These are phyloP conservation scores for Sebastiscus tertius DNA, from an alignment of 2,797 vertebrate genomes.

Conservation along the genomic window DNA sequence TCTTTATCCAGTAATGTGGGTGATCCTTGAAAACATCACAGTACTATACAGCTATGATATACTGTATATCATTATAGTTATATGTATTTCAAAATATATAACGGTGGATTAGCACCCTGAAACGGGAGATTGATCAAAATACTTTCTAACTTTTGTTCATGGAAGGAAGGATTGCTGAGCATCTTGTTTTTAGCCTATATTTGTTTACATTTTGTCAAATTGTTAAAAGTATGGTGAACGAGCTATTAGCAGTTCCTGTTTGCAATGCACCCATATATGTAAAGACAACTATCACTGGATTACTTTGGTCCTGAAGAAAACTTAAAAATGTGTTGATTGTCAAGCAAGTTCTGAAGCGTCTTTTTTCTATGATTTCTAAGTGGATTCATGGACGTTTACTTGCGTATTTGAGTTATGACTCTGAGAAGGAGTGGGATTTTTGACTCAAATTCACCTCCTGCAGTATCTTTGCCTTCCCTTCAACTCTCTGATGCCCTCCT, in stretches of 20 bases:
- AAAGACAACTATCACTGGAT: too few relatives aligned
- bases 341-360: background rate
- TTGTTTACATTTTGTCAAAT: background rate
- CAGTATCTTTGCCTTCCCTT: background rate
- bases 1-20: background rate
- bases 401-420: too few relatives aligned
- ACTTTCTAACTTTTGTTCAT: background rate
- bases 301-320: too few relatives aligned
- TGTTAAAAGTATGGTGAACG: background rate
- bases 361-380: too few relatives aligned
- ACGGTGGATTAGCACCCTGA: too few relatives aligned
- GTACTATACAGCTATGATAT: background rate
- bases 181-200: background rate
- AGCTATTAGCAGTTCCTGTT: background rate
- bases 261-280: too few relatives aligned
- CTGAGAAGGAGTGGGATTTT: too few relatives aligned
- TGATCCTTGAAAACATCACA: background rate
- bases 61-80: too few relatives aligned
- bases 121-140: rapidly evolving
- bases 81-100: too few relatives aligned
- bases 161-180: background rate
- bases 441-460: background rate
- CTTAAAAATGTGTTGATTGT: background rate
- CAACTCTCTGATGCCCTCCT: too few relatives aligned
- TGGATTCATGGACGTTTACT: too few relatives aligned